Conservation (phyloP, 2,888 invertebrate species). For the Chesias legatella region DNA sequence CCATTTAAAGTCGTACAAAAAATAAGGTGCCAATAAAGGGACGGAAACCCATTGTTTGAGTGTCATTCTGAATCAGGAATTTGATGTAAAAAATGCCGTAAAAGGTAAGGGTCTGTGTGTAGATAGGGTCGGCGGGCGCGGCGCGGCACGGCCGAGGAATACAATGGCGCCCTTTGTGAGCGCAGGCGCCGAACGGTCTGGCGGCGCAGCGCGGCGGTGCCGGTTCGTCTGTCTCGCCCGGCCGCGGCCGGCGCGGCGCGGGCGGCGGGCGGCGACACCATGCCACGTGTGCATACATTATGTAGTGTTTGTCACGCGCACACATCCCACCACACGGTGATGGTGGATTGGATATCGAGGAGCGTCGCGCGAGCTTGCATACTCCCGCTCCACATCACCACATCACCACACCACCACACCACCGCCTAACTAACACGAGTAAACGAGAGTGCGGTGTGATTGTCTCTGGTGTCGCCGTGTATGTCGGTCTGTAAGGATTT, state of each 20-base stretch:
- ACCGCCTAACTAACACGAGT: no score
- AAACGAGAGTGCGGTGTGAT: no score
- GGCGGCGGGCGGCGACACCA: no score
- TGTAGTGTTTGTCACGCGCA: slow-evolving; percentile 31
- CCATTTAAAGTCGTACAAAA: slow-evolving; percentile 70
- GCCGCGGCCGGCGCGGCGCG: no score
- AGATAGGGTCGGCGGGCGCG: slow-evolving; percentile 62
- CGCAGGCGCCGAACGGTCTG: slow-evolving; percentile 77
- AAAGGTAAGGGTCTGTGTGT: slow-evolving; percentile 63
- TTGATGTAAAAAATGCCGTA: slow-evolving; percentile 58
- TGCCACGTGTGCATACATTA: slow-evolving; percentile 16
- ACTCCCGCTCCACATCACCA: slow-evolving; percentile 35
- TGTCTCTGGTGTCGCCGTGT: no score
- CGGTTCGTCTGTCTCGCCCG: slow-evolving; percentile 59
- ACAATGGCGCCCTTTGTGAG: slow-evolving; percentile 76
- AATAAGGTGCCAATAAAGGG: slow-evolving; percentile 80
- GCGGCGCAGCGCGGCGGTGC: slow-evolving; percentile 51
- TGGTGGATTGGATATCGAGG: slow-evolving; percentile 19
- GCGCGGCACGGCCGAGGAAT: slow-evolving; percentile 58
- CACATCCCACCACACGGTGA: slow-evolving; percentile 30
- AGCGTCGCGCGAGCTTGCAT: slow-evolving; percentile 37
- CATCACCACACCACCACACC: slow-evolving; percentile 34
- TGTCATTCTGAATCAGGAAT: slow-evolving; percentile 76
- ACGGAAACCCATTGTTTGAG: slow-evolving; percentile 78
- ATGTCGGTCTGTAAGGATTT: no score